Evolutionary conservation across 2,888 invertebrate genomes (phyloP).

Genomic region (Spodoptera exigua): DNA sequence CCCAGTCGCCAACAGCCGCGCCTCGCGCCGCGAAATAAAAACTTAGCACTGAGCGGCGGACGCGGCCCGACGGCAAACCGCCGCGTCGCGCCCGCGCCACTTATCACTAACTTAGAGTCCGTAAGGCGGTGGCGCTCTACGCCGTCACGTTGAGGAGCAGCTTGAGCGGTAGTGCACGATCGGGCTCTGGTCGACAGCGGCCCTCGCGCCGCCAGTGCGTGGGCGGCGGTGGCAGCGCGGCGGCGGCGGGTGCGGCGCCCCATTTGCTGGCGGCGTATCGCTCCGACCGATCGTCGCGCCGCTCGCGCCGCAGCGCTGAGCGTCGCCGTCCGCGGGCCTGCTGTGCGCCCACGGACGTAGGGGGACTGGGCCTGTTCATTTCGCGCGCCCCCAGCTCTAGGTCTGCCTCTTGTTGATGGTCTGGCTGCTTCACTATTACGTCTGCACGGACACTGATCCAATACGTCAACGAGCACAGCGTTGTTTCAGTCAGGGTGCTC

Average conservation of each 20-base stretch:
- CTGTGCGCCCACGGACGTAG: constrained; percentile 53
- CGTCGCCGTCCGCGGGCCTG: constrained; percentile 73
- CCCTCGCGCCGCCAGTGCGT: constrained; percentile 91
- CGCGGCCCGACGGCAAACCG: constrained; percentile 66
- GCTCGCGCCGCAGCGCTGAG: constrained; percentile 60
- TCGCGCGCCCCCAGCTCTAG: constrained; percentile 60
- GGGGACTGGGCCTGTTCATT: constrained; percentile 55
- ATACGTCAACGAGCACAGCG: constrained; percentile 50
- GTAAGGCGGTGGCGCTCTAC: constrained; percentile 71
- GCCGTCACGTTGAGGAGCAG: constrained; percentile 90
- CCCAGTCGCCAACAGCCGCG: constrained; percentile 69
- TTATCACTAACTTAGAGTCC: constrained; percentile 81
- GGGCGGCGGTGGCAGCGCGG: constrained; percentile 94
- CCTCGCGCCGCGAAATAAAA: constrained; percentile 82
- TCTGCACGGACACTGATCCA: constrained; percentile 45
- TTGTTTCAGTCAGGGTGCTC: constrained; percentile 55
- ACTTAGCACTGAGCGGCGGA: constrained; percentile 80
- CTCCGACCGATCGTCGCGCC: constrained; percentile 72
- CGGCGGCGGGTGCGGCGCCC: constrained; percentile 94
- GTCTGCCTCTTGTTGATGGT: constrained; percentile 58
- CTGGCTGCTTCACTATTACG: constrained; percentile 46
- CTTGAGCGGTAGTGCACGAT: constrained; percentile 90
- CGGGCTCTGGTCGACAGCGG: constrained; percentile 84
- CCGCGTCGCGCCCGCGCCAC: constrained; percentile 71
- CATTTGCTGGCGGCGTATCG: constrained; percentile 93